Conservation (phyloP, 1,140 invertebrate species). For the Lasioglossum albipes region DNA sequence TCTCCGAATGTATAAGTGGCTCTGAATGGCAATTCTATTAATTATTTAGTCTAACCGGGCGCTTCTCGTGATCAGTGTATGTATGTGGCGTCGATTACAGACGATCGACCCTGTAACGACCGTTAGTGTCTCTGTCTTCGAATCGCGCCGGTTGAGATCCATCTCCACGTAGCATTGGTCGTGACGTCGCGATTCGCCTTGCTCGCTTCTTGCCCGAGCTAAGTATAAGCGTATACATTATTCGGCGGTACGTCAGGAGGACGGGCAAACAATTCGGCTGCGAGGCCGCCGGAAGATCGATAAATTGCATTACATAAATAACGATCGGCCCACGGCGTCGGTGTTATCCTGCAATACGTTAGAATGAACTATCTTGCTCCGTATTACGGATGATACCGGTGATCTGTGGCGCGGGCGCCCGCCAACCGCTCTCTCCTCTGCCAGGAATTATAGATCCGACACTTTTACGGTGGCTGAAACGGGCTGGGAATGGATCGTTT, state of each 20-base stretch:
- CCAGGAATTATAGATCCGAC: constrained; percentile 30
- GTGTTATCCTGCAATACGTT: constrained; percentile 42
- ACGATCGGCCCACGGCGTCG: constrained; percentile 19
- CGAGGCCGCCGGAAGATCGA: constrained; percentile 4
- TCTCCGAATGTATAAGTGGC: too few relatives aligned
- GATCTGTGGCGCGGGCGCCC: constrained; percentile 4
- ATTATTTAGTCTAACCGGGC: constrained; percentile 37
- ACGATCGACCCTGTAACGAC: neutral
- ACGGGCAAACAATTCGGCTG: constrained; percentile 33
- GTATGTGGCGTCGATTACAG: too few relatives aligned
- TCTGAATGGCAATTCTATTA: neutral
- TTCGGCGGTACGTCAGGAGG: constrained; percentile 6
- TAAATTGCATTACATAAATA: constrained; percentile 46
- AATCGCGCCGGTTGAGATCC: neutral
- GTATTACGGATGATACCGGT: constrained; percentile 35
- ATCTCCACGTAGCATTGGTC: neutral
- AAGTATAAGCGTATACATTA: constrained; percentile 23
- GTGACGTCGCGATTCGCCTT: neutral
- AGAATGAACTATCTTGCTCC: constrained; percentile 36
- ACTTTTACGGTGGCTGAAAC: neutral
- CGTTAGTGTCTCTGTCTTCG: neutral
- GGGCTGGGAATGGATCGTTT: constrained; percentile 10
- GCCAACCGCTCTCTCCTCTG: neutral
- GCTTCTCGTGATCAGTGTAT: too few relatives aligned
- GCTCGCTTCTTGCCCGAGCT: neutral